phyloP scores from a whole-genome alignment of 1,140 invertebrate genomes.

The Danaus plexippus region DNA sequence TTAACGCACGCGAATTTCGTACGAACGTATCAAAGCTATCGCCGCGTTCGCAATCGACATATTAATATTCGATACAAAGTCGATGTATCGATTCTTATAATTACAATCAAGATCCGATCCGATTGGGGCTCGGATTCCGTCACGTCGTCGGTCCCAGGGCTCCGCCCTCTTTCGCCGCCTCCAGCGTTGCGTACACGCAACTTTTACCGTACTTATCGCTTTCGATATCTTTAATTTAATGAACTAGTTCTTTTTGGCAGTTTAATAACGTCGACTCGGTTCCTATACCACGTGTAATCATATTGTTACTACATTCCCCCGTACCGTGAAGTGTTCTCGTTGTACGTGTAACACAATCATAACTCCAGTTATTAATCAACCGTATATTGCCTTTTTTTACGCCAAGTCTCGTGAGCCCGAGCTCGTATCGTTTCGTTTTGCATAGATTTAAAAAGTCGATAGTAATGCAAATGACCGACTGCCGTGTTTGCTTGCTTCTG shows the following conservation, averaged over 20 bases:
- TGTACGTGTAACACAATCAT: constrained; percentile 7
- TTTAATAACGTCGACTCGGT: too few relatives aligned
- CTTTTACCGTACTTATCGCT: constrained; percentile 49
- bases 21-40: constrained; percentile 53
- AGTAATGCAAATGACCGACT: constrained; percentile 59
- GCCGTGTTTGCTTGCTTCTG: constrained; percentile 64
- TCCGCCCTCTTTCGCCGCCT: constrained; percentile 65
- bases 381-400: constrained; percentile 46
- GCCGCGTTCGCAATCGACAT: constrained; percentile 50
- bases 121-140: constrained; percentile 59
- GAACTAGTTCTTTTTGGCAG: too few relatives aligned
- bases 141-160: constrained; percentile 53
- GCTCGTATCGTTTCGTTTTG: constrained; percentile 62
- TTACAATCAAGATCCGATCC: constrained; percentile 64
- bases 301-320: too few relatives aligned
- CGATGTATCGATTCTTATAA: constrained; percentile 65
- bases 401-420: constrained; percentile 39
- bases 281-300: too few relatives aligned
- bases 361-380: constrained; percentile 42
- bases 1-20: constrained; percentile 37
- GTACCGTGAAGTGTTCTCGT: constrained; percentile 13
- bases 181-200: constrained; percentile 57
- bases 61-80: constrained; percentile 61
- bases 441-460: constrained; percentile 70
- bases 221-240: constrained; percentile 25